phyloP scores from a whole-genome alignment of 2,888 invertebrate species.

The Lymantria monacha region DNA sequence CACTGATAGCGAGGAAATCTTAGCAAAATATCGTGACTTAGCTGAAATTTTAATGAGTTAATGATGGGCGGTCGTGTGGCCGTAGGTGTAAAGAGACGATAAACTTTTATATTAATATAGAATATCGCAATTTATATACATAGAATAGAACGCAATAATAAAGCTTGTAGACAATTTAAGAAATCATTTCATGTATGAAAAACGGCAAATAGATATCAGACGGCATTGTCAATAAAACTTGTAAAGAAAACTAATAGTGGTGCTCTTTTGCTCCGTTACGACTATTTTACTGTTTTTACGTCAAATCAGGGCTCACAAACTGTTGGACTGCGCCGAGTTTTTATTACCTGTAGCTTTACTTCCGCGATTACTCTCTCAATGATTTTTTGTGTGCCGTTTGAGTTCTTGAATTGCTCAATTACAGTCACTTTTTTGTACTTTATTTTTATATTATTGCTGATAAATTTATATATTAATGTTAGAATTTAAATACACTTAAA shows the following conservation, averaged over 20 bases:
- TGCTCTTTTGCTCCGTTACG: conserved; percentile 58
- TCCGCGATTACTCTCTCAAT: conserved; percentile 36
- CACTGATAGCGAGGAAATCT: too few relatives aligned
- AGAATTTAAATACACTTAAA: neutral
- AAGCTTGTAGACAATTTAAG: conserved; percentile 1
- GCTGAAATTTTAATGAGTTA: too few relatives aligned
- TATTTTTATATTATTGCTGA: neutral
- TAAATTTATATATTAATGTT: neutral
- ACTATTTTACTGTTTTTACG: conserved; percentile 67
- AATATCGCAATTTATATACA: neutral
- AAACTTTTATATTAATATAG: too few relatives aligned
- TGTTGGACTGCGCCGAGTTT: conserved; percentile 31
- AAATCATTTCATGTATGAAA: conserved; percentile 42
- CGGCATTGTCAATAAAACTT: conserved; percentile 66
- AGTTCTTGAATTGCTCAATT: conserved; percentile 28
- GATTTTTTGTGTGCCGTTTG: conserved; percentile 34
- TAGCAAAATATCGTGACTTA: too few relatives aligned
- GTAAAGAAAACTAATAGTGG: conserved; percentile 75
- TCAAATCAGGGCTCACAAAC: conserved; percentile 50
- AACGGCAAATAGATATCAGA: conserved; percentile 40
- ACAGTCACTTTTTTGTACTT: conserved; percentile 16
- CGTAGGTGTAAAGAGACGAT: too few relatives aligned
- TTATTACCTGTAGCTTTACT: conserved; percentile 37
- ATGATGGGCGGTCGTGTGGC: too few relatives aligned
- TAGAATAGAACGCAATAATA: neutral